These are phyloP conservation scores for Drosophila bunnanda DNA, from an alignment of 2,888 invertebrate species.

Conservation along the genomic window DNA sequence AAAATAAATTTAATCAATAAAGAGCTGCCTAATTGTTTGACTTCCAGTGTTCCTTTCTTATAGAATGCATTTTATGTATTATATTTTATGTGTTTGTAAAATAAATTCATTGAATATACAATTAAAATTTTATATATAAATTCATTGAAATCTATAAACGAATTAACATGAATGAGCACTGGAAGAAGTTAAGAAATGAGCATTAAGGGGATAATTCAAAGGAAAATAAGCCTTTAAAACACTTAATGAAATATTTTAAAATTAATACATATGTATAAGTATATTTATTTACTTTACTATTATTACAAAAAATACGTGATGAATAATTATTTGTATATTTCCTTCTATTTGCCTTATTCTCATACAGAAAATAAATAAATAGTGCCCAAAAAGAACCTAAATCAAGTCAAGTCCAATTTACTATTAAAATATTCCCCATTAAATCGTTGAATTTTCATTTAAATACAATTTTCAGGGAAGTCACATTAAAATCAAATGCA, in stretches of 20 bases:
- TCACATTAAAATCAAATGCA: not conserved
- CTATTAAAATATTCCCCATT: not conserved
- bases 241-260: too few relatives aligned
- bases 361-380: not conserved
- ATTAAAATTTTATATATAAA: too few relatives aligned
- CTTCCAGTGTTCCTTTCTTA: too few relatives aligned
- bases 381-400: not conserved
- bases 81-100: too few relatives aligned
- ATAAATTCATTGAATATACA: too few relatives aligned
- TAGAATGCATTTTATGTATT: too few relatives aligned
- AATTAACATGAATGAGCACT: not conserved
- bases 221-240: not conserved
- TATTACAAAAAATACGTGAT: not conserved
- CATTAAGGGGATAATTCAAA: not conserved
- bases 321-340: too few relatives aligned
- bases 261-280: too few relatives aligned
- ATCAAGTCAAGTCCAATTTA: not conserved
- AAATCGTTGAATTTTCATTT: not conserved
- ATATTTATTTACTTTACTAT: not conserved
- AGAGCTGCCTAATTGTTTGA: too few relatives aligned
- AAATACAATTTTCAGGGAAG: not conserved
- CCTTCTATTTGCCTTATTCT: not conserved
- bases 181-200: not conserved
- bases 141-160: not conserved
- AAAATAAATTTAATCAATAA: too few relatives aligned